Conservation (phyloP, 1,140 invertebrate species). For the Aethina tumida region DNA sequence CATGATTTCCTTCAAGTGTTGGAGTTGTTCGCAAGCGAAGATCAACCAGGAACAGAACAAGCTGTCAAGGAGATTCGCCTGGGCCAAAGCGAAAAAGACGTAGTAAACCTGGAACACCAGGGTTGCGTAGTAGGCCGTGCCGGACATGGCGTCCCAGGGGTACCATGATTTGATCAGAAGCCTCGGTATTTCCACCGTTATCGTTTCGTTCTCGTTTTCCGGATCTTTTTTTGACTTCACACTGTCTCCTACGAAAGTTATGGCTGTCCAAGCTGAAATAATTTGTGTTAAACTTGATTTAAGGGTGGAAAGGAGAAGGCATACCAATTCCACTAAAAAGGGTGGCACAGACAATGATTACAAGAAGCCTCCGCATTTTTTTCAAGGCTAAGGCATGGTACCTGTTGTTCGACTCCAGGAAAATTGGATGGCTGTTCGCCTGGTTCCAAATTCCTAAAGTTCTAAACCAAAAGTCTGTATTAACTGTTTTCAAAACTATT, state of each 20-base stretch:
- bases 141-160: constrained; percentile 58
- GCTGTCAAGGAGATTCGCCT: constrained; percentile 62
- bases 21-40: constrained; percentile 72
- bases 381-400: constrained; percentile 62
- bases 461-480: constrained; percentile 32
- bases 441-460: constrained; percentile 69
- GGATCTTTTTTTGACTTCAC: constrained; percentile 54
- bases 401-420: constrained; percentile 66
- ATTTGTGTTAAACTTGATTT: neutral
- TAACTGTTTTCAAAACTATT: constrained; percentile 1
- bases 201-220: constrained; percentile 58
- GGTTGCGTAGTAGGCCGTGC: constrained; percentile 52
- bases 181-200: constrained; percentile 56
- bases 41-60: constrained; percentile 75
- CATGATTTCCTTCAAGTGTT: constrained; percentile 75
- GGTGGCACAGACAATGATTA: constrained; percentile 53
- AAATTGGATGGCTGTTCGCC: constrained; percentile 70
- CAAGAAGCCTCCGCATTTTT: constrained; percentile 64
- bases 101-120: constrained; percentile 62
- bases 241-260: constrained; percentile 69
- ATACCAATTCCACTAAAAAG: constrained; percentile 47
- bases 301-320: constrained; percentile 8
- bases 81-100: constrained; percentile 56
- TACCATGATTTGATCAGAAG: constrained; percentile 65
- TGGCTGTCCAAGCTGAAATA: constrained; percentile 46